Conservation (phyloP, 2,113 vertebrate genomes). For the Corydoras maculifer region DNA sequence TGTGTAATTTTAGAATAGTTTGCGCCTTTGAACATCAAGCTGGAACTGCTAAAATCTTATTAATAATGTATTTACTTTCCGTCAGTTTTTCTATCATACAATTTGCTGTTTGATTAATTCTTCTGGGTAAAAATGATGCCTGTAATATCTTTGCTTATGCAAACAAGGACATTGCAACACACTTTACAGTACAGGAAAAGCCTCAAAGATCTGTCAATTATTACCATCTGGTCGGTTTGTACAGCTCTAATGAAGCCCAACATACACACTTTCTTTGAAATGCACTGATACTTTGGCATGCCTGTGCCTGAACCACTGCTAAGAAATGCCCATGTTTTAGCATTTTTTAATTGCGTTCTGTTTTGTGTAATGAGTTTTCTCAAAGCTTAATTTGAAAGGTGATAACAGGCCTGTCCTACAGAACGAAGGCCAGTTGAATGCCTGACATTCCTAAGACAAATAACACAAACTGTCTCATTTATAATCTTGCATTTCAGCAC, state of each 20-base stretch:
- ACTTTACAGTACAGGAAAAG: not conserved
- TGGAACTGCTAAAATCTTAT: too few relatives aligned
- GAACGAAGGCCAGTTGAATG: not conserved
- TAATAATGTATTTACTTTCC: too few relatives aligned
- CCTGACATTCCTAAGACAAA: conserved; percentile 4
- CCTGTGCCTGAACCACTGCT: not conserved
- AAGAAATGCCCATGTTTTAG: not conserved
- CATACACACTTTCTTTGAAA: conserved; percentile 6
- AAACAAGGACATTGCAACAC: conserved; percentile 8
- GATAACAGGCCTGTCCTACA: conserved; percentile 6
- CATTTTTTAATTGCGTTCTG: conserved; percentile 16
- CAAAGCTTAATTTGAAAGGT: conserved; percentile 16
- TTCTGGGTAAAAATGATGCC: not conserved
- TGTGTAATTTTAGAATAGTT: conserved; percentile 14
- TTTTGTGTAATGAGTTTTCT: conserved; percentile 25
- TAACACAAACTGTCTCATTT: conserved; percentile 8
- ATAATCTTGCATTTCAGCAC: conserved; percentile 11
- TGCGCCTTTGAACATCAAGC: too few relatives aligned
- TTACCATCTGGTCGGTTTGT: conserved; percentile 21
- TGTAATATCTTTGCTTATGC: conserved; percentile 4
- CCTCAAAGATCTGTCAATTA: conserved; percentile 17
- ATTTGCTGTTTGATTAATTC: not conserved
- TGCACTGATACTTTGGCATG: not conserved
- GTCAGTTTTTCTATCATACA: too few relatives aligned
- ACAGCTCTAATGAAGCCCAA: conserved; percentile 10